phyloP scores from a whole-genome alignment of 2,797 vertebrate species.

The Sylvia borin region DNA sequence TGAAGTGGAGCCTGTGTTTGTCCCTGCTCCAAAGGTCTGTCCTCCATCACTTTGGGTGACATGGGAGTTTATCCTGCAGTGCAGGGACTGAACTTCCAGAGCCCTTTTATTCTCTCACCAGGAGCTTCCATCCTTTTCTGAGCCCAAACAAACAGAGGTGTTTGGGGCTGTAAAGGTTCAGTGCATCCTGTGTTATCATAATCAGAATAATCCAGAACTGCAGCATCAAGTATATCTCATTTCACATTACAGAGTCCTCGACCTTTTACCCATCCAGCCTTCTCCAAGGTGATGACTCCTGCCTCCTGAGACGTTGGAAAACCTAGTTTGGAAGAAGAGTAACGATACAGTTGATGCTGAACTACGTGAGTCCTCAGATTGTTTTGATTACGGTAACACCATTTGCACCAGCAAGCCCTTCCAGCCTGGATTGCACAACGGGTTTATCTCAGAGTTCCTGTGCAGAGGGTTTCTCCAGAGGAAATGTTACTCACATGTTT shows the following conservation, averaged over 20 bases:
- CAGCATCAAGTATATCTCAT: neutral
- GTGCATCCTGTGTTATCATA: neutral
- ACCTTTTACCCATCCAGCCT: slow-evolving; percentile 58
- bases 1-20: neutral
- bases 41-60: neutral
- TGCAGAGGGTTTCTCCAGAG: slow-evolving; percentile 3
- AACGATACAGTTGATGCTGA: slow-evolving; percentile 63
- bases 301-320: slow-evolving; percentile 68
- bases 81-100: neutral
- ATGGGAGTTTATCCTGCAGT: neutral
- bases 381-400: neutral
- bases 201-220: neutral
- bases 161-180: neutral
- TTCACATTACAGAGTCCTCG: slow-evolving; percentile 55
- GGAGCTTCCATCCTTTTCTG: neutral
- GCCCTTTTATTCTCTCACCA: neutral
- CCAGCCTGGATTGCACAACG: neutral
- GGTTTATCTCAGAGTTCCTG: neutral
- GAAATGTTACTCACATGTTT: neutral
- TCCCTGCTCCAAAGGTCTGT: neutral
- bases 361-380: slow-evolving; percentile 54
- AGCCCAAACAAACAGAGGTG: neutral
- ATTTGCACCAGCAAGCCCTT: neutral
- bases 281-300: slow-evolving; percentile 60
- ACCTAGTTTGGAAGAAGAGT: slow-evolving; percentile 69